phyloP scores from a whole-genome alignment of 2,113 vertebrate species.

The Salvator merianae region DNA sequence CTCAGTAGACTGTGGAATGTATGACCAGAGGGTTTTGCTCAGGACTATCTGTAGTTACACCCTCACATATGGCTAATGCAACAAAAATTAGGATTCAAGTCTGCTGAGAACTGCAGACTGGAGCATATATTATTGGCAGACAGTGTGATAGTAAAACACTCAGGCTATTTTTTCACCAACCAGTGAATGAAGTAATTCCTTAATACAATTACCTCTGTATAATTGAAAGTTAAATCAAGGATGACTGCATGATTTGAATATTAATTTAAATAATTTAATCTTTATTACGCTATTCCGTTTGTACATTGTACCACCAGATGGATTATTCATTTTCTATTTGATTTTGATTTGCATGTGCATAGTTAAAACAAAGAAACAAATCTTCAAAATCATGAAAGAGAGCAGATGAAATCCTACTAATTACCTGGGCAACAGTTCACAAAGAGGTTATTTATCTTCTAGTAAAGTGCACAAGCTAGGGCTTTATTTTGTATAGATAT shows the following conservation, averaged over 20 bases:
- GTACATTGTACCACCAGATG: constrained; percentile 60
- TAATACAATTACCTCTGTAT: constrained; percentile 73
- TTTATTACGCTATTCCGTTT: constrained; percentile 69
- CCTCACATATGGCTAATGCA: constrained; percentile 41
- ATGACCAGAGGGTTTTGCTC: constrained; percentile 23
- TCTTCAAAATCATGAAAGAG: constrained; percentile 44
- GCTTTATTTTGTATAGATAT: background rate
- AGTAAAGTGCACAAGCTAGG: background rate
- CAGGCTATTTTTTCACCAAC: constrained; percentile 62
- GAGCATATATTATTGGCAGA: constrained; percentile 65
- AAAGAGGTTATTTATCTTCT: background rate
- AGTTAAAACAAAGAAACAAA: constrained; percentile 42
- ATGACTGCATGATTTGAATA: constrained; percentile 69
- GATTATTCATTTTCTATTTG: constrained; percentile 64
- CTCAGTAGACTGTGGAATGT: constrained; percentile 5
- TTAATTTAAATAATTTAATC: constrained; percentile 72
- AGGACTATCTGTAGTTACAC: background rate
- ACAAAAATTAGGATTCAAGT: constrained; percentile 57
- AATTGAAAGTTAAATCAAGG: constrained; percentile 75
- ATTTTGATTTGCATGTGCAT: constrained; percentile 55
- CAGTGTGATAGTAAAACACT: constrained; percentile 66
- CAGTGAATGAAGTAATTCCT: constrained; percentile 62
- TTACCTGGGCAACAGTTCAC: constrained; percentile 27
- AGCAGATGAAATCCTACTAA: constrained; percentile 40
- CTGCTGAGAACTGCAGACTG: constrained; percentile 58